These are phyloP conservation scores for Microplitis manilae DNA, from an alignment of 2,888 invertebrate species.

Conservation along the genomic window DNA sequence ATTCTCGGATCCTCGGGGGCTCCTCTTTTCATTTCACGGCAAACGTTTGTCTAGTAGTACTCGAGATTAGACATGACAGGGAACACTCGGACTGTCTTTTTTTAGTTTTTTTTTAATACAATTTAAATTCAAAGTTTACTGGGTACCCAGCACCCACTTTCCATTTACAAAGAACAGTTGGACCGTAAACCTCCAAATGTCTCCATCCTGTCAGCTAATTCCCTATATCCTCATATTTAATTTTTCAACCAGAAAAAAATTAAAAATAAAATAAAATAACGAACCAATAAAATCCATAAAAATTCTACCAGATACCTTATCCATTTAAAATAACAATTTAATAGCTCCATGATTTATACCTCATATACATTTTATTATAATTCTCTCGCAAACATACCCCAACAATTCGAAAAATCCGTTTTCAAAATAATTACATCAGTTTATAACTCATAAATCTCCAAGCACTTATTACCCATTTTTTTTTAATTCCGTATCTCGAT, in stretches of 20 bases:
- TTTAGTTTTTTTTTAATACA: not conserved
- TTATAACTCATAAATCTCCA: not conserved
- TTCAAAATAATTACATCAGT: not conserved
- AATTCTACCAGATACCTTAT: not conserved
- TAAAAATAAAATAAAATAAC: not conserved
- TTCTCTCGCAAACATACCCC: not conserved
- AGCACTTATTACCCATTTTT: not conserved
- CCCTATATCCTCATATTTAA: not conserved
- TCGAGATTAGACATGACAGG: constrained; percentile 7
- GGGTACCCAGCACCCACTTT: not conserved
- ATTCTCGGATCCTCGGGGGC: constrained; percentile 34
- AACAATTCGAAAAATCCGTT: not conserved
- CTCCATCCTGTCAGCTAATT: not conserved
- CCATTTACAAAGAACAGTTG: not conserved
- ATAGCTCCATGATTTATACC: constrained; percentile 1
- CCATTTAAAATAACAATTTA: not conserved
- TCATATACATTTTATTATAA: not conserved
- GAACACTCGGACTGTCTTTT: constrained; percentile 3
- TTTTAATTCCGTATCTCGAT: too few species aligned
- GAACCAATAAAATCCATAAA: not conserved
- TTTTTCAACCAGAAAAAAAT: not conserved
- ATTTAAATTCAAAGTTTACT: not conserved
- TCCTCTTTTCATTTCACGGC: not conserved
- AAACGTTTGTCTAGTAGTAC: constrained; percentile 14
- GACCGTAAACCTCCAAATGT: not conserved